Evolutionary conservation across 2,888 invertebrate genomes (phyloP), one percentile per base, ranked within the genome.

Genomic region (Deilephila elpenor): DNA sequence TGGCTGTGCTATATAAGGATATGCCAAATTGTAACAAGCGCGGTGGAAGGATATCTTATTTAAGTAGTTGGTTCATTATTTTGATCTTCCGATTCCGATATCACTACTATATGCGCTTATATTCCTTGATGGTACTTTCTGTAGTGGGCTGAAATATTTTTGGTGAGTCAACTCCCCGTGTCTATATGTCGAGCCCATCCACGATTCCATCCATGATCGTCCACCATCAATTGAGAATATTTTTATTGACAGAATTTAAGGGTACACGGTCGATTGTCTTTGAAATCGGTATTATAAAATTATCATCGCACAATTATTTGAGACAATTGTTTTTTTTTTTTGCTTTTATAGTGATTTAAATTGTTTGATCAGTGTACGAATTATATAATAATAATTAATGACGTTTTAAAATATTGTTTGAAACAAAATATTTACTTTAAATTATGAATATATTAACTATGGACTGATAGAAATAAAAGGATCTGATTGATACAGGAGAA

Each of bases 381-480:
- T 51, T 67, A 67, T 56, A 56, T 67, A 44, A 67, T 44, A 67
- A 67, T 51, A 17, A 51, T 51, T 44, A 51, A 67, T 60, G 17
- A 17, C 5, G 25, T 29, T 32, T 59, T 14, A 64, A 37, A 25
- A 17, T 51, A 44, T 51, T 44, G 5, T 64, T 60, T 29, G 5
- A 44, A 67, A 44, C n/a, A 25, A 7, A 67, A 25, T 44, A 7
- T 70, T 32, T 70, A 59, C 34, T 20, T 61, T 51, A 29, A 60
- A 71, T 25, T 11, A 51, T 61, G 19, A 32, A 60, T 53, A 25
- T 51, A 25, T 61, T n/a, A 61, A 61, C 25, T 44, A 79, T 74
- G 80, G 82, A 85, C 85, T 85, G 85, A 84, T 84, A 81, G 80
- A 75, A 81, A 79, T 79, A 78, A 79, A 82, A 78, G 76, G 84